Evolutionary conservation across 2,797 vertebrate genomes (phyloP).

Genomic region (Avahi laniger): DNA sequence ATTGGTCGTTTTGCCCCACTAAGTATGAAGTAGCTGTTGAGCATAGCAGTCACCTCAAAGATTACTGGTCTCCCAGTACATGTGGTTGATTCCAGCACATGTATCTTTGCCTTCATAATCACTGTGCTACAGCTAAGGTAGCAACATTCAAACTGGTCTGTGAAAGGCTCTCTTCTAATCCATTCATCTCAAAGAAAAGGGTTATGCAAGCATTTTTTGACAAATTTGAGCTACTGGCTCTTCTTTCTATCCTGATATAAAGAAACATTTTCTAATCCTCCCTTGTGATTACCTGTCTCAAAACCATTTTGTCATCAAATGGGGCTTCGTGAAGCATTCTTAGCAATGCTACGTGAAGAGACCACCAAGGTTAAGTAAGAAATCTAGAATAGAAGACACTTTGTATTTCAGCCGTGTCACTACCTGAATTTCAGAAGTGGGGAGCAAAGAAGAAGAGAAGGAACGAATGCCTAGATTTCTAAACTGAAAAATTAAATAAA

Average conservation of each 20-base stretch:
- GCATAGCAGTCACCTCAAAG: not conserved
- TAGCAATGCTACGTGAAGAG: not conserved
- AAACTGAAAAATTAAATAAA: not conserved
- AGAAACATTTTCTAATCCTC: not conserved
- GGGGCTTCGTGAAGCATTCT: not conserved
- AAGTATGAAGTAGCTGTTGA: not conserved
- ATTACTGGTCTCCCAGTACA: not conserved
- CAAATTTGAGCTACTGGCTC: not conserved
- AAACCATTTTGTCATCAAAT: not conserved
- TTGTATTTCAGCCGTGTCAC: not conserved
- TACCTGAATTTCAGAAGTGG: not conserved
- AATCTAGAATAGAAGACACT: not conserved
- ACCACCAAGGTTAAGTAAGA: not conserved
- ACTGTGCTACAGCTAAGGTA: not conserved
- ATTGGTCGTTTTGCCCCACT: not conserved
- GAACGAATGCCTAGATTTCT: not conserved
- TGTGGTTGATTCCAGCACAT: not conserved
- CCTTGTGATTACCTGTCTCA: not conserved
- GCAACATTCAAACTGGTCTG: not conserved
- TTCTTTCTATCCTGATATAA: not conserved
- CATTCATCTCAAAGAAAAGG: not conserved
- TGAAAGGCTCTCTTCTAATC: not conserved
- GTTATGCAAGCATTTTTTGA: not conserved
- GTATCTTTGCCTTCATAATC: not conserved
- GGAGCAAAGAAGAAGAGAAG: not conserved